Evolutionary conservation across 2,888 invertebrate genomes (phyloP).

Genomic region (Notodonta ziczac): DNA sequence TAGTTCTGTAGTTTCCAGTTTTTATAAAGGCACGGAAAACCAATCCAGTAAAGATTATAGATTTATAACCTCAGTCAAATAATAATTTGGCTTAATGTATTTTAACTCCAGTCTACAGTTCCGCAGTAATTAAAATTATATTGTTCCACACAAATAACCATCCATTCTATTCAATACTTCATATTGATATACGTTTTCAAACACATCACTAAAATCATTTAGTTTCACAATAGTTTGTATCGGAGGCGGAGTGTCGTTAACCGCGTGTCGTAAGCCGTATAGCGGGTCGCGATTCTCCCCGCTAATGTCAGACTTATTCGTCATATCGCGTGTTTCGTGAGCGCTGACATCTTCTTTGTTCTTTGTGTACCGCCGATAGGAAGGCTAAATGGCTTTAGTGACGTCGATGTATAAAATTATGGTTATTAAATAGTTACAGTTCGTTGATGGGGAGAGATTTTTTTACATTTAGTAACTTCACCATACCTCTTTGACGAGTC

Average conservation of each 20-base stretch:
- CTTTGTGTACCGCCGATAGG: conserved; percentile 1
- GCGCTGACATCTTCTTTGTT: conserved; percentile 21
- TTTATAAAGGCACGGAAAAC: too few species aligned
- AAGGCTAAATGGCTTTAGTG: neutral
- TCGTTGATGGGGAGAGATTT: neutral
- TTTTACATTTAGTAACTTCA: neutral
- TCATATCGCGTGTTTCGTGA: conserved; percentile 23
- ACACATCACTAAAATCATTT: conserved; percentile 26
- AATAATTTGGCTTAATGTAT: too few species aligned
- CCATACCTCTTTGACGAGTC: neutral
- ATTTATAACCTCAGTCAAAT: too few species aligned
- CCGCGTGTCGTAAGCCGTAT: conserved; percentile 45
- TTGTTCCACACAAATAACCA: neutral
- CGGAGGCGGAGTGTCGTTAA: conserved; percentile 41
- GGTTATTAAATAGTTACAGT: conserved; percentile 4
- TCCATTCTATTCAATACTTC: neutral
- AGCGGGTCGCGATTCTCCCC: conserved; percentile 31
- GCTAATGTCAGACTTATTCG: conserved; percentile 30
- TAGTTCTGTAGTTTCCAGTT: too few species aligned
- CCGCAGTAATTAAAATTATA: neutral
- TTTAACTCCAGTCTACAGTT: too few species aligned
- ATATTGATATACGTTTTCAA: conserved; percentile 8
- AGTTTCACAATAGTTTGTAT: conserved; percentile 24
- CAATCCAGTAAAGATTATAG: too few species aligned
- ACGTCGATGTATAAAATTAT: conserved; percentile 1